Evolutionary conservation across 1,140 invertebrate genomes (phyloP).

Genomic region (Neodiprion virginianus): DNA sequence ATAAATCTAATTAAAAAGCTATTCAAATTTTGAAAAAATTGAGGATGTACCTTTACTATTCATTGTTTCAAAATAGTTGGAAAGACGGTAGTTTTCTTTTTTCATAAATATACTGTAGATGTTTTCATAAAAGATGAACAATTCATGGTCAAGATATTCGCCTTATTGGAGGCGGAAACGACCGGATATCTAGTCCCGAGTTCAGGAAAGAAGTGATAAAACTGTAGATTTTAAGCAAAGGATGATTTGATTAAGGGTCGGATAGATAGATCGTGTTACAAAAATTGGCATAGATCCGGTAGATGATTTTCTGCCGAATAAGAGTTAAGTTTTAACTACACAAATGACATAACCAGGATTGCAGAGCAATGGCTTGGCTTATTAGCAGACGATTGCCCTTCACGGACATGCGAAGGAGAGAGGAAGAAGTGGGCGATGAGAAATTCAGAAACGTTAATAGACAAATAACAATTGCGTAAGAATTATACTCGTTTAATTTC

Average conservation of each 20-base stretch:
- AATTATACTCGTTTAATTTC: slow-evolving; percentile 18
- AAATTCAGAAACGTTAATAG: background rate
- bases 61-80: no score
- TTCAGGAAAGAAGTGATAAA: no score
- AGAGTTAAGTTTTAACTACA: background rate
- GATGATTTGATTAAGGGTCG: background rate
- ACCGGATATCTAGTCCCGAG: no score
- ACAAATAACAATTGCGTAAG: slow-evolving; percentile 11
- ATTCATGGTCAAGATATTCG: no score
- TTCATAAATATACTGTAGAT: no score
- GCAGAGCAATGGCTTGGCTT: slow-evolving; percentile 6
- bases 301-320: background rate
- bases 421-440: slow-evolving; percentile 16
- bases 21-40: no score
- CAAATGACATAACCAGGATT: slow-evolving; percentile 11
- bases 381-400: slow-evolving; percentile 28
- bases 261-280: background rate
- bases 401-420: slow-evolving; percentile 36
- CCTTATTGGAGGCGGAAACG: no score
- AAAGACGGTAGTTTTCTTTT: no score
- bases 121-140: no score
- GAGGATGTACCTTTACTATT: no score
- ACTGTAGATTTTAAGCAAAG: no score
- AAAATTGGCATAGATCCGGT: slow-evolving; percentile 5
- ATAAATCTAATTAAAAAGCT: no score